Base-by-base conservation (phyloP, 1,140 invertebrate species). In the Drosophila kurseongensis region DNA sequence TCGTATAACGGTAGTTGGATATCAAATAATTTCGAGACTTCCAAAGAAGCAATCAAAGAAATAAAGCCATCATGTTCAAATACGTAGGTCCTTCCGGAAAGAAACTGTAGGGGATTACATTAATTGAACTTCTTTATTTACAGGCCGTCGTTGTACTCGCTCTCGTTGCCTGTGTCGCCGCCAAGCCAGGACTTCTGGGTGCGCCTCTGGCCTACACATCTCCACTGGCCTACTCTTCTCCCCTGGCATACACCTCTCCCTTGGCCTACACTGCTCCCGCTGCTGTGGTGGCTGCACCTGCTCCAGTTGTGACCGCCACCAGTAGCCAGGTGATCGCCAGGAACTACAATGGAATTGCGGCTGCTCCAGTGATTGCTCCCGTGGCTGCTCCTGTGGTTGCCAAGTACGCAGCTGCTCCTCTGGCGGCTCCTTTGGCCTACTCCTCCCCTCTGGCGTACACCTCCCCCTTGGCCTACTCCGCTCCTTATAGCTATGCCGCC, bases 301-400 rank as follows among this genome's bases (percentile, higher is more conserved):
- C 92, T 40, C 91, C 92, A 4, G 76, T 86, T 9, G 75, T 92
- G 32, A 92, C 93, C 13, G 92, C 93, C 32, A 86, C 84, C 14
- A 93, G 93, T 52, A 93, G 92, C 41, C 93, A 93, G 74, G 90
- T 92, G 42, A 66, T 93, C 66, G 91, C 92, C 40, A 89, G 92
- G 54, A 93, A 93, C 69, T 92, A 80, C 66, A 93, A 92, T 82
- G 92, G 92, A 14, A 88, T 91, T 48, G 78, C 78, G 0, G 61
- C 92, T 14, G 90, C 91, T 13, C 80, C 90, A 45, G 56, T 72
- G 10, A 42, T 83, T 9, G 63, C 81, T 32, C 78, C 61, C 5
- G 35, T 86, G 8, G 52, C 71, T 47, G 58, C 78, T 41, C 78
- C 72, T 7, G n/a, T 83, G 12, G 35, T 75, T 29, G 71, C 73